Evolutionary conservation across 1,140 invertebrate species (phyloP), one percentile per base, ranked within the genome.

Genomic region (Drosophila watanabei): DNA sequence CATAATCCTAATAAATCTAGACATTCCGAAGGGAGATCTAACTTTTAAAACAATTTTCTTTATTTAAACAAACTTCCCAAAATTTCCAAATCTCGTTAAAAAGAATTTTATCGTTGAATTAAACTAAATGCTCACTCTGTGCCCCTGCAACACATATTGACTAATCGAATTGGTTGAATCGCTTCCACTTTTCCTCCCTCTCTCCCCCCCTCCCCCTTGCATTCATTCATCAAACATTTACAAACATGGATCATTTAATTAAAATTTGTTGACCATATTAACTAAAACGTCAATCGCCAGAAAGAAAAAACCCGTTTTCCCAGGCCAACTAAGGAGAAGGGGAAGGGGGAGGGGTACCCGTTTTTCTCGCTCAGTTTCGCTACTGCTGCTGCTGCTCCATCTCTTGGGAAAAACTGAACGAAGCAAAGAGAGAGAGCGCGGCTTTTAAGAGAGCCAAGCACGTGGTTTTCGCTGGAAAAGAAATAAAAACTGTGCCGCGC

Each of bases 331-430:
- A 65, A 79, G 41, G 14, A 51, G 62, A 16, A 16, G 30, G 39
- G n/a, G 18, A 4, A 11, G 14, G n/a, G 49, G 46, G 13, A 5
- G 18, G 5, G 8, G 45, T 39, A 28, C 20, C 13, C 6, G 20
- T 16, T 52, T 52, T 52, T 30, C 49, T 33, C 49, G 28, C 49
- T 52, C 49, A 68, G 20, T 49, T 33, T 62, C 20, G n/a, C n/a
- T n/a, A n/a, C n/a, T 20, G 14, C 51, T 49, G 48, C 48, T 30
- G n/a, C 43, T 16, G 16, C 66, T 8, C 9, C 35, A 13, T n/a
- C 59, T 58, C 49, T 57, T 57, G 66, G 65, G 52, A 28, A 75
- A 78, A 90, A 90, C 85, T 90, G 20, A 89, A 85, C 86, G 86
- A 82, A 90, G 62, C 81, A 9, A 78, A 81, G 63, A 83, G 61